Base-by-base conservation (phyloP, 2,113 vertebrate genomes). In the Ceuthmochares aereus region DNA sequence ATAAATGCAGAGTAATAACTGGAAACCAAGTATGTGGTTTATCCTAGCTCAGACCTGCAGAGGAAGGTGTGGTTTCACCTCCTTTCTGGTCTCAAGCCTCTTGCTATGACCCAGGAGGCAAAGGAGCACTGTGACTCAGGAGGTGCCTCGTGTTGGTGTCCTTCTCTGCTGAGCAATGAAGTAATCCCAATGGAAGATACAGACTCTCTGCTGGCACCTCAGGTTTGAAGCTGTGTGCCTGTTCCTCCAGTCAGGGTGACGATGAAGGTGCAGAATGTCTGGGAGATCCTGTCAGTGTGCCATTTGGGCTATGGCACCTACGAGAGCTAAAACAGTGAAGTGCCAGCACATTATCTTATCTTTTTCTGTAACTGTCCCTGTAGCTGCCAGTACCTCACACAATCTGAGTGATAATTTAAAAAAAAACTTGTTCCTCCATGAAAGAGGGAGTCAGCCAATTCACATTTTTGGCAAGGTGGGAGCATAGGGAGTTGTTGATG, bases 181-280 rank as follows among this genome's bases (percentile, higher is more conserved):
- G 62, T 49, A 68, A 58, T 29, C 13, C 15, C 5, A 3, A 29
- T 20, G 42, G 11, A n/a, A 84, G 21, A 74, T 32, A 34, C 4
- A 32, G 42, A 34, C 19, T 54, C 22, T 36, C 42, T 88, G 22
- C 45, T 54, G 42, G 27, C 30, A 74, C 34, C 7, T 67, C 58
- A 49, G 69, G 14, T 23, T 4, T 4, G 20, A 76, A 29, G 6
- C 4, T 2, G 0, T 64, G 23, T 0, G 1, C n/a, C 18, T 12
- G 21, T 56, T 95, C 21, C 21, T 79, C 10, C 23, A 72, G 32
- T 66, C 18, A 85, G 27, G 1, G 2, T 0, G 2, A 37, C 42
- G 49, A 30, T 45, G 43, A 72, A 95, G 52, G 37, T 91, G 43
- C 21, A 87, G 78, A 76, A 69, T 15, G 12, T 45, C 14, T 80